phyloP scores from a whole-genome alignment of 2,797 vertebrate genomes.

The Phylloscopus collybita region DNA sequence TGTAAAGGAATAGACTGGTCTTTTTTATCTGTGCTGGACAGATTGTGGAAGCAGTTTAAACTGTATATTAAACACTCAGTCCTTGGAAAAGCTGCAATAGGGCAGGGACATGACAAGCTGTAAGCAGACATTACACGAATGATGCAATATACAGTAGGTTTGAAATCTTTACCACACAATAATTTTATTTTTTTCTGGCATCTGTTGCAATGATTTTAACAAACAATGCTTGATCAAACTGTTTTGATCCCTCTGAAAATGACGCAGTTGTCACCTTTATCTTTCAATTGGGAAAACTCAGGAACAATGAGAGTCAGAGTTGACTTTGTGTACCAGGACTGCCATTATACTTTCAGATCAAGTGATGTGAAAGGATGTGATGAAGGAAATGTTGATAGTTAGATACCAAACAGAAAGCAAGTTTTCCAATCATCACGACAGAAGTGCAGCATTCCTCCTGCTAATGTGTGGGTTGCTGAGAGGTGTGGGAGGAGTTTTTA shows the following conservation, averaged over 20 bases:
- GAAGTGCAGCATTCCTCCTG: neutral
- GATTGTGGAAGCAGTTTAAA: neutral
- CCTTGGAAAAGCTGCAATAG: neutral
- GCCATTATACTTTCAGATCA: neutral
- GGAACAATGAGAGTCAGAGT: neutral
- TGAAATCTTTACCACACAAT: constrained; percentile 10
- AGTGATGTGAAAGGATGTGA: neutral
- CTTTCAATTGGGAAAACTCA: neutral
- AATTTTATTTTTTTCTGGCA: constrained; percentile 14
- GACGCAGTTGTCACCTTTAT: neutral
- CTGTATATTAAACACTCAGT: neutral
- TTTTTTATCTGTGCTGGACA: neutral
- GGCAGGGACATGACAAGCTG: neutral
- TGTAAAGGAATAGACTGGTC: neutral
- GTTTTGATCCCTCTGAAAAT: neutral
- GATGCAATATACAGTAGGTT: neutral
- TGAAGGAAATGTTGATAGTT: neutral
- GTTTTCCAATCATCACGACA: neutral
- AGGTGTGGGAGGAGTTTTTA: neutral
- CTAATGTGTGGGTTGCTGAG: neutral
- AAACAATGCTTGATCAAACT: neutral
- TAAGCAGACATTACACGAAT: neutral
- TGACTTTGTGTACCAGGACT: neutral
- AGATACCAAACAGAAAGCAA: neutral
- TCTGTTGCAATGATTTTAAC: neutral